phyloP scores from a whole-genome alignment of 2,797 vertebrate species.

The Loriculus beryllinus region DNA sequence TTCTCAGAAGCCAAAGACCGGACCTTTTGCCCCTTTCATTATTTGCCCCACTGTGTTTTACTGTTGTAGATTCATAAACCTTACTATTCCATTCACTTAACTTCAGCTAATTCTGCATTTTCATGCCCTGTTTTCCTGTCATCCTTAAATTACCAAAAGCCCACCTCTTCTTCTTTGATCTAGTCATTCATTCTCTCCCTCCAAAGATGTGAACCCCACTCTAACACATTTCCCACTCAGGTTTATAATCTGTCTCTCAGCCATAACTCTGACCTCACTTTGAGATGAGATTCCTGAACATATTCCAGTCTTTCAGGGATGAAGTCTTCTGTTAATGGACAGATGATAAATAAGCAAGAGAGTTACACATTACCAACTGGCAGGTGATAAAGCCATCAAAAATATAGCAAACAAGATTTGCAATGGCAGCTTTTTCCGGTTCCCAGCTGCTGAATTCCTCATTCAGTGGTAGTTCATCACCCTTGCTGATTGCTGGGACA shows the following conservation, averaged over 20 bases:
- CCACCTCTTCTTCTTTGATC: background rate
- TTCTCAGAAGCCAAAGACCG: background rate
- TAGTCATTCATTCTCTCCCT: background rate
- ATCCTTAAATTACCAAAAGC: background rate
- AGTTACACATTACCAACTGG: background rate
- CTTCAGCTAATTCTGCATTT: background rate
- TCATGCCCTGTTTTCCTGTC: background rate
- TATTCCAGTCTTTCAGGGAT: background rate
- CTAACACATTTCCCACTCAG: background rate
- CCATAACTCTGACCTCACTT: background rate
- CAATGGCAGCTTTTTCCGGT: background rate
- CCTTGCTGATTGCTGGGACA: background rate
- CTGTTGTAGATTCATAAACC: background rate
- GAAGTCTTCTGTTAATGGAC: background rate
- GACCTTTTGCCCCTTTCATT: background rate
- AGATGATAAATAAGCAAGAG: background rate
- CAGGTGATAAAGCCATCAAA: background rate
- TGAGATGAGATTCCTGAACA: background rate
- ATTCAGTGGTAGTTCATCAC: background rate
- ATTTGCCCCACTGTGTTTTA: background rate
- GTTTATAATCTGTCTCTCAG: background rate
- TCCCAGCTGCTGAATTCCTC: background rate
- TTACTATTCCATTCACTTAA: background rate
- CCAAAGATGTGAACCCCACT: background rate
- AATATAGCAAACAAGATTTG: background rate